These are phyloP conservation scores for Cynaeus angustus DNA, from an alignment of 2,888 invertebrate genomes.

Conservation along the genomic window DNA sequence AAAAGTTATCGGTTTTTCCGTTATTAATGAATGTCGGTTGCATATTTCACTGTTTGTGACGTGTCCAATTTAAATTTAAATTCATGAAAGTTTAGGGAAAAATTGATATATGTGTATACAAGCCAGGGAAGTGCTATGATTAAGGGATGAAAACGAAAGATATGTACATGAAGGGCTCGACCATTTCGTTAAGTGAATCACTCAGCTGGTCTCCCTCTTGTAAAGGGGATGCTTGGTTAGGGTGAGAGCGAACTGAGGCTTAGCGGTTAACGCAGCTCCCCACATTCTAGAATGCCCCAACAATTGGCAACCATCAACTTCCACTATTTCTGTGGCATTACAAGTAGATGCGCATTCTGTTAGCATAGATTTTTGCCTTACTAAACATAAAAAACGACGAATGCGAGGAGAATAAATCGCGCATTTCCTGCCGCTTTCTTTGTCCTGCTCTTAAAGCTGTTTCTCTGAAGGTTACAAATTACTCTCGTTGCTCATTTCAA, in stretches of 20 bases:
- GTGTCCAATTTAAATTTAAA: conserved; percentile 58
- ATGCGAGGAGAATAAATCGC: conserved; percentile 25
- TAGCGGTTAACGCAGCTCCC: conserved; percentile 47
- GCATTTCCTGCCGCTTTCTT: conserved; percentile 18
- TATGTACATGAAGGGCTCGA: conserved; percentile 60
- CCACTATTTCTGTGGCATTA: conserved; percentile 40
- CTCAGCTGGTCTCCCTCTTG: conserved; percentile 56
- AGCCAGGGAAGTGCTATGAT: conserved; percentile 47
- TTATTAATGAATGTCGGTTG: conserved; percentile 55
- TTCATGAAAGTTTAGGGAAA: conserved; percentile 45
- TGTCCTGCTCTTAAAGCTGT: conserved; percentile 22
- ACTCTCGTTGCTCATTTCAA: conserved; percentile 15
- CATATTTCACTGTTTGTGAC: conserved; percentile 60
- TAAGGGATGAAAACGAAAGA: conserved; percentile 59
- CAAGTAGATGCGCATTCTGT: conserved; percentile 35
- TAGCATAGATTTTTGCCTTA: conserved; percentile 28
- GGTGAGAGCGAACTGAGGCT: conserved; percentile 46
- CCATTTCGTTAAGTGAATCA: conserved; percentile 65
- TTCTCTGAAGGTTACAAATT: conserved; percentile 28
- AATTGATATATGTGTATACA: conserved; percentile 35
- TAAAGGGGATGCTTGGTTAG: conserved; percentile 44
- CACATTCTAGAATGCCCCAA: conserved; percentile 36
- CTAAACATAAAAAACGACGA: conserved; percentile 26
- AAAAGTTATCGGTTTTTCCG: conserved; percentile 32
- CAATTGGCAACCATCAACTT: conserved; percentile 47